phyloP scores from a whole-genome alignment of 1,140 invertebrate species.

The Uloborus diversus region DNA sequence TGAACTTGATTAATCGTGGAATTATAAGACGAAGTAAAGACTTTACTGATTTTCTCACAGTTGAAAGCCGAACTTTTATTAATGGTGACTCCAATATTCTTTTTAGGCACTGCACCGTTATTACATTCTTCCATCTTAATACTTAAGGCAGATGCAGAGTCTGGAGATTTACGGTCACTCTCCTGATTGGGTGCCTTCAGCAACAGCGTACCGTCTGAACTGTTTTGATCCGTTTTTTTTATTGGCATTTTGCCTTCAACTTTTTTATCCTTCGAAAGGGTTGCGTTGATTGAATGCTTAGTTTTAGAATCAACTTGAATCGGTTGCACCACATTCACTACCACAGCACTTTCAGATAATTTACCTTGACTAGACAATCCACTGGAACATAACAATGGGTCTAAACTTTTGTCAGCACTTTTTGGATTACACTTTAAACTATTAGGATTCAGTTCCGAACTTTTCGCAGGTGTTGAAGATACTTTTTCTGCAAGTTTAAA shows the following conservation, averaged over 20 bases:
- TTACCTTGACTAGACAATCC: neutral
- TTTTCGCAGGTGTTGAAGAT: neutral
- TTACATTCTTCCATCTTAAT: constrained; percentile 2
- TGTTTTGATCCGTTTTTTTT: constrained; percentile 34
- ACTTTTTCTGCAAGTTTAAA: neutral
- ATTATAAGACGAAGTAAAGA: no score
- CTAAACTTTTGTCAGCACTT: no score
- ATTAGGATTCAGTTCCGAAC: neutral
- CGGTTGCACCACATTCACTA: neutral
- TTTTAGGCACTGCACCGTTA: neutral
- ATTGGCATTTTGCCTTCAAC: constrained; percentile 50
- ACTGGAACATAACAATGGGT: no score
- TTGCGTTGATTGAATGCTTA: constrained; percentile 32
- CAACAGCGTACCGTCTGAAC: constrained; percentile 19
- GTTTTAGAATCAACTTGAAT: constrained; percentile 18
- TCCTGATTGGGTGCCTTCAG: constrained; percentile 10
- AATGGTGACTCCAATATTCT: neutral
- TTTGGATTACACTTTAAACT: neutral
- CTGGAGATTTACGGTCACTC: constrained; percentile 45
- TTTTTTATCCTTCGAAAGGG: constrained; percentile 24
- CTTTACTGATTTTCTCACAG: constrained; percentile 17
- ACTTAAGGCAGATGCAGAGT: neutral
- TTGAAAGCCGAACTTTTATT: neutral
- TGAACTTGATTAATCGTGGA: no score
- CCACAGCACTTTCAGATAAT: neutral